Evolutionary conservation across 1,140 invertebrate species (phyloP).

Genomic region (Psilanteris sp.): DNA sequence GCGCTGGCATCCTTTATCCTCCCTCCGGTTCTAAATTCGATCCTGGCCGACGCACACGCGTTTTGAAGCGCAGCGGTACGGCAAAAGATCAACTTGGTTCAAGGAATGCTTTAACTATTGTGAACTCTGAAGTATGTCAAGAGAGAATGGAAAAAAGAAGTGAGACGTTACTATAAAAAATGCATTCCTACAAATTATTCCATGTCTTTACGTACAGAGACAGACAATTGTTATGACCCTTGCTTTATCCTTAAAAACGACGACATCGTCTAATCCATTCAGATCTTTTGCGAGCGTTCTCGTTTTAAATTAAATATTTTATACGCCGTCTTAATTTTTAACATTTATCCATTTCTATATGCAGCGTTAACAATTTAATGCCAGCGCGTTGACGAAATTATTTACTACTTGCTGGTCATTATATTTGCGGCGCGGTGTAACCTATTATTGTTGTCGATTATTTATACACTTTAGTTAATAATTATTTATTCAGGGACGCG

Average conservation of each 20-base stretch:
- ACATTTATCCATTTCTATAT: too few relatives aligned
- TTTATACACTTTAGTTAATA: too few relatives aligned
- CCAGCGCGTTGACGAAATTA: too few relatives aligned
- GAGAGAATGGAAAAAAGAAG: constrained; percentile 49
- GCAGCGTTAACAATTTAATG: too few relatives aligned
- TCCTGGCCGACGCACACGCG: constrained; percentile 30
- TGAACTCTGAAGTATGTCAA: constrained; percentile 54
- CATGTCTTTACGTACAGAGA: constrained; percentile 1
- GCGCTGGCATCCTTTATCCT: constrained; percentile 7
- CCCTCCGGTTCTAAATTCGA: constrained; percentile 10
- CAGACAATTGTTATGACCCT: background rate
- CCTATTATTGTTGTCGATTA: too few relatives aligned
- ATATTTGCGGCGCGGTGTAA: too few relatives aligned
- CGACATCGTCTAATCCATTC: background rate
- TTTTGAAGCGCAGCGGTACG: constrained; percentile 39
- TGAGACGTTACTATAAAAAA: constrained; percentile 42
- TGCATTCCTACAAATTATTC: constrained; percentile 28
- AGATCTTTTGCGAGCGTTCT: background rate
- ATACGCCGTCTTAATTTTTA: too few relatives aligned
- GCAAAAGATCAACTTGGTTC: constrained; percentile 48
- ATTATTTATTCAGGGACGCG: too few relatives aligned
- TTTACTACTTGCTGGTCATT: too few relatives aligned
- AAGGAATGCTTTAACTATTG: constrained; percentile 48
- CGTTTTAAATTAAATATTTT: background rate
- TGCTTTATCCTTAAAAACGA: background rate